These are phyloP conservation scores for Cariama cristata DNA, from an alignment of 2,113 vertebrate genomes.

Conservation along the genomic window DNA sequence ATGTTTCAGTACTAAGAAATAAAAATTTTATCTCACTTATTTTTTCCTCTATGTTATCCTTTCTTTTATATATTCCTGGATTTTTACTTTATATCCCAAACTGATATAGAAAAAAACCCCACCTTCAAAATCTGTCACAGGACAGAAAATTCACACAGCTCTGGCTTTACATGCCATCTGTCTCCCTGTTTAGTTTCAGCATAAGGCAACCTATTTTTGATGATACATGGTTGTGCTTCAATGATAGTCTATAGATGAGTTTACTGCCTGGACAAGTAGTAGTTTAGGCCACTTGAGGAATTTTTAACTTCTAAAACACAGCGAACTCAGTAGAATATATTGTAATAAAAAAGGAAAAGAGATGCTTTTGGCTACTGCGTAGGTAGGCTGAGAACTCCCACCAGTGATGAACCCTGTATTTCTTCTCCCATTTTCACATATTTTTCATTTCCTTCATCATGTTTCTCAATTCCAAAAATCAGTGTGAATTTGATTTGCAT, in stretches of 20 bases:
- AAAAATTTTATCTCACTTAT: not conserved
- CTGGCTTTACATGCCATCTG: constrained; percentile 24
- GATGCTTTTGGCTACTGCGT: not conserved
- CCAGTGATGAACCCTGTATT: not conserved
- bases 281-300: not conserved
- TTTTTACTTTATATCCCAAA: not conserved
- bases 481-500: not conserved
- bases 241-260: not conserved
- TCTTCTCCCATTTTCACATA: not conserved
- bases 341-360: not conserved
- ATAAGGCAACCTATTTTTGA: constrained; percentile 18
- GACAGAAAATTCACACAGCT: constrained; percentile 14
- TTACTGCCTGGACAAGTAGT: not conserved
- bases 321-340: not conserved
- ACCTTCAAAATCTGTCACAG: constrained; percentile 18
- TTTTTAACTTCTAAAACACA: not conserved
- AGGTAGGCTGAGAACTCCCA: not conserved
- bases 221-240: not conserved
- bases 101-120: not conserved
- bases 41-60: not conserved
- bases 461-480: not conserved
- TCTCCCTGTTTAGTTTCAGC: not conserved
- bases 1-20: not conserved
- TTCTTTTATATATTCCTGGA: not conserved
- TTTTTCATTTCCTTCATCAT: not conserved